Evolutionary conservation across 2,113 vertebrate species (phyloP).

Genomic region (Dromiciops gliroides): DNA sequence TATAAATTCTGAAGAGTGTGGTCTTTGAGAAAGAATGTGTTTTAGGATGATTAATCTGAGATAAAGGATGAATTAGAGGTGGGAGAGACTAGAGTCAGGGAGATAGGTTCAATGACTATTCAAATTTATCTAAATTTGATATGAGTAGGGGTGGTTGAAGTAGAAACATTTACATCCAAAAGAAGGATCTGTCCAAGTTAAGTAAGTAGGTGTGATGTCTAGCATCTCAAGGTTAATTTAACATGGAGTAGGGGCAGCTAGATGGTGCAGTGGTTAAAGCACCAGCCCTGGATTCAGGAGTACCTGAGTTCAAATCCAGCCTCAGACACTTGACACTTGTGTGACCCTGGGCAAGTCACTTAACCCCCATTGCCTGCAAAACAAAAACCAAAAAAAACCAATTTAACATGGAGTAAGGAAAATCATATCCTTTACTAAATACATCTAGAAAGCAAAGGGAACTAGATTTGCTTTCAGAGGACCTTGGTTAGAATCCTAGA

Average conservation of each 20-base stretch:
- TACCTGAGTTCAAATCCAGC: no score
- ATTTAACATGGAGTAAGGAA: neutral
- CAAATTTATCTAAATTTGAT: neutral
- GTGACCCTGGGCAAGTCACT: no score
- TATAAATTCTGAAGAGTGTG: neutral
- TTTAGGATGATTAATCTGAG: neutral
- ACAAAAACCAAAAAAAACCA: no score
- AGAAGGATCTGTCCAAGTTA: neutral
- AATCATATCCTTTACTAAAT: constrained; percentile 24
- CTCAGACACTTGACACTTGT: no score
- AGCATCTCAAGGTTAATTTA: neutral
- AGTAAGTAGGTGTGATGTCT: neutral
- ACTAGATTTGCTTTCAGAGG: constrained; percentile 3
- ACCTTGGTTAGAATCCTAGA: constrained; percentile 4
- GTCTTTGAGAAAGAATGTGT: neutral
- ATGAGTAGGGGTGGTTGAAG: constrained; percentile 5
- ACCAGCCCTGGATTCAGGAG: no score
- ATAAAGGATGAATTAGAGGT: neutral
- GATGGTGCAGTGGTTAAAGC: no score
- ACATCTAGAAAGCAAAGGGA: constrained; percentile 6
- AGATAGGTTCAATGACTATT: neutral
- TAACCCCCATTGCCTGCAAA: no score
- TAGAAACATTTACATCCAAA: neutral
- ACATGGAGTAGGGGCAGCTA: neutral
- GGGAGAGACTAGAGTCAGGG: neutral